Evolutionary conservation across 2,113 vertebrate genomes (phyloP), one percentile per base, ranked within the genome.

Genomic region (Syrrhaptes paradoxus): DNA sequence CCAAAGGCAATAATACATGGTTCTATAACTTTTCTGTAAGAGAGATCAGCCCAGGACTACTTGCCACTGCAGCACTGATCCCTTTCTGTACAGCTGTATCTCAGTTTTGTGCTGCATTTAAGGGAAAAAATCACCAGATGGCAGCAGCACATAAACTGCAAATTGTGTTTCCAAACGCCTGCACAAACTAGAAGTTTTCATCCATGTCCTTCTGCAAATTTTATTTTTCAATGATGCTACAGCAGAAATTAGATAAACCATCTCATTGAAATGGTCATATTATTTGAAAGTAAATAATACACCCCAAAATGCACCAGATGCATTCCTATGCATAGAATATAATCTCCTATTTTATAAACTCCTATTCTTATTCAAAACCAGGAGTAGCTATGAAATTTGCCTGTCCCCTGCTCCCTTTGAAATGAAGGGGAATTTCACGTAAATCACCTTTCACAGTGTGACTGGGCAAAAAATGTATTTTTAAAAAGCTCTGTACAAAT

Each of bases 131-230:
- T 19, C 97, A 97, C 89, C 89, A 98, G 98, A 95, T 97, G 97
- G 97, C 97, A 98, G 98, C 94, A 97, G 95, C 58, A 85, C 78
- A 97, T 45, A 96, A 96, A 95, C 46, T 89, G 95, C 79, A 52
- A 51, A 24, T 6, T 6, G 19, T 7, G 5, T 41, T 85, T 55
- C 49, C 20, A 9, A 65, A 89, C 43, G 25, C 17, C 51, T 7
- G 14, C 14, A n/a, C 19, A 29, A 48, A 28, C 11, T 12, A 4
- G 1, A 2, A 9, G 21, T 4, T 93, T 87, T 82, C 36, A 61
- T 11, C 5, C 1, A 10, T 2, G 14, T 25, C 36, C 36, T 65
- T 32, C 45, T 13, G 25, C 36, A 76, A 52, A 76, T 34, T 55
- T 54, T 19, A 36, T 72, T 85, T 91, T 85, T 43, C 41, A 48